Evolutionary conservation across 2,888 invertebrate species (phyloP).

Genomic region (Trisateles emortualis): DNA sequence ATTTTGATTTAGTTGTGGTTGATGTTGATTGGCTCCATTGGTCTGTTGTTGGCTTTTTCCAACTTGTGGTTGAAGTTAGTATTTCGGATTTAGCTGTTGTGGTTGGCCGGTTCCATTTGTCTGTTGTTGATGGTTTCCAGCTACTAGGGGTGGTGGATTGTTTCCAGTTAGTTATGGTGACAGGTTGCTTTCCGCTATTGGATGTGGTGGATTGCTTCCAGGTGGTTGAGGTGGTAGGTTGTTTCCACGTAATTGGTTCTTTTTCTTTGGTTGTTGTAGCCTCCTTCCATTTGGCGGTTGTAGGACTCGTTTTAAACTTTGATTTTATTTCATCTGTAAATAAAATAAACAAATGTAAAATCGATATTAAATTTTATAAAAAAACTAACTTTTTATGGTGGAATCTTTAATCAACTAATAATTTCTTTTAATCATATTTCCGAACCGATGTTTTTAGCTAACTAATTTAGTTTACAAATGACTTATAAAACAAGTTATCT

Average conservation of each 20-base stretch:
- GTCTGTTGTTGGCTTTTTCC: not conserved
- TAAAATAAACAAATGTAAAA: too few relatives aligned
- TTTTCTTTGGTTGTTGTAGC: not conserved
- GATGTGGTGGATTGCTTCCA: not conserved
- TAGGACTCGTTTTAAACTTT: constrained; percentile 14
- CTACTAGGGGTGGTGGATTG: not conserved
- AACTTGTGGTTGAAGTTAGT: not conserved
- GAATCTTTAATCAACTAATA: not conserved
- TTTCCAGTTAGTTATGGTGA: not conserved
- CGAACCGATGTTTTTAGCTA: constrained; percentile 3
- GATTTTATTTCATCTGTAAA: constrained; percentile 36
- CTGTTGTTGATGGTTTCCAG: constrained; percentile 1
- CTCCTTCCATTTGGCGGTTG: constrained; percentile 8
- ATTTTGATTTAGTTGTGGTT: constrained; percentile 2
- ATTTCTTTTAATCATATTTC: not conserved
- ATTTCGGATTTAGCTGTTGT: not conserved
- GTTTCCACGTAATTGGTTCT: constrained; percentile 16
- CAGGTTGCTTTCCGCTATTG: not conserved
- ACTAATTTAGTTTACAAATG: constrained; percentile 7
- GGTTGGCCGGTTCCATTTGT: not conserved
- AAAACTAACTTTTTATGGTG: not conserved
- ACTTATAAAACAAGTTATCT: constrained; percentile 5
- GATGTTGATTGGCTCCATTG: not conserved
- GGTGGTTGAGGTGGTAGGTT: not conserved
- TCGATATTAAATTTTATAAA: too few relatives aligned